Evolutionary conservation across 2,113 vertebrate genomes (phyloP), one percentile per base, ranked within the genome.

Genomic region (Proterorhinus semilunaris): DNA sequence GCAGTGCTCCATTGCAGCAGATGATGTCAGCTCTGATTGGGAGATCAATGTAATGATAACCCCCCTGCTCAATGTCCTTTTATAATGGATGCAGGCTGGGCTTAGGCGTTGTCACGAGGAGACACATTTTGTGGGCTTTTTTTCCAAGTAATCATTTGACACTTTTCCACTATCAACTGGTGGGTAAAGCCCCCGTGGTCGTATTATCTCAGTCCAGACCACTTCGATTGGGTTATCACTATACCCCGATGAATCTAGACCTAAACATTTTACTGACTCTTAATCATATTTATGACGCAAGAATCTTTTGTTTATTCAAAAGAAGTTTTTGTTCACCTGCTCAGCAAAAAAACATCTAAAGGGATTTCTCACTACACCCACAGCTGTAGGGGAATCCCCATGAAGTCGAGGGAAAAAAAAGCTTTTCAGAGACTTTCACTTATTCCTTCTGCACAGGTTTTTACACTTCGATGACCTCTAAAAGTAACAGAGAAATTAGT

Each of bases 111-210:
- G 21, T 21, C 21, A 21, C 21, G 2, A 21, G 21, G 21, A 21
- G 21, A 21, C 21, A n/a, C n/a, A n/a, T 21, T 21, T 21, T 21
- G 21, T 21, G 6, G 21, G 47, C 6, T 6, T 8, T 13, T 72
- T 73, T 83, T 80, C 81, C 85, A 72, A 68, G 83, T 82, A 53
- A 74, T 87, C 83, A 89, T 74, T 2, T 0, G 8, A 9, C 9
- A 36, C 7, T 69, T 78, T 85, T 64, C 68, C 62, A 67, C 50
- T 4, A 58, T 13, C 59, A 17, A 6, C 58, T 71, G 6, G 36
- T 42, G 65, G 79, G 68, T 75, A 45, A 87, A 86, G 82, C 49
- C 79, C 81, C 77, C 48, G 43, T 58, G 16, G 9, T 8, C 3
- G 72, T 27, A 74, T 79, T 42, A 66, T 48, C 68, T 75, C 36